Evolutionary conservation across 2,888 invertebrate genomes (phyloP).

Genomic region (Sinopyrophorus schimmeli): DNA sequence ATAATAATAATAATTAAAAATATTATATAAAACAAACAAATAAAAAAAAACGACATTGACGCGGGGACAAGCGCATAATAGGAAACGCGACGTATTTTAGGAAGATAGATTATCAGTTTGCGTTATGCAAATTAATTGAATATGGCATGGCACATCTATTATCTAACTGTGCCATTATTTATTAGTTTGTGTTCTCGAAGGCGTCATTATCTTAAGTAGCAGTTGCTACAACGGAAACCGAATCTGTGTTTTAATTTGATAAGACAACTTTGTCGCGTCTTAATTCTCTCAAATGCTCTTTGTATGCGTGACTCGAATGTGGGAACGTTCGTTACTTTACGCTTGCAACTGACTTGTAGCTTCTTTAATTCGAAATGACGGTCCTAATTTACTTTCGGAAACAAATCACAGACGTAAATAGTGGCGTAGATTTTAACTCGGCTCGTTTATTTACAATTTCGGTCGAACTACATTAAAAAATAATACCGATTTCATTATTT

Average conservation of each 20-base stretch:
- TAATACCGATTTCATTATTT: too few species aligned
- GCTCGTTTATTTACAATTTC: too few species aligned
- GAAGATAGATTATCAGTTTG: too few species aligned
- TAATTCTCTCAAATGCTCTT: slow-evolving; percentile 33
- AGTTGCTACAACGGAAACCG: slow-evolving; percentile 32
- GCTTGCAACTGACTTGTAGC: slow-evolving; percentile 17
- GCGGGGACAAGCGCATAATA: too few species aligned
- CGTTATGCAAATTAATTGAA: slow-evolving; percentile 15
- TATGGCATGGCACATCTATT: slow-evolving; percentile 3
- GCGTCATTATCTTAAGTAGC: slow-evolving; percentile 37
- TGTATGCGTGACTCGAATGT: slow-evolving; percentile 31
- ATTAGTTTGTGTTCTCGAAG: slow-evolving; percentile 29
- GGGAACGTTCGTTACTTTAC: slow-evolving; percentile 28
- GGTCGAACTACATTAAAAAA: too few species aligned
- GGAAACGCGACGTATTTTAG: too few species aligned
- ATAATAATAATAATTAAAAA: too few species aligned
- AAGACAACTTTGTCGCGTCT: slow-evolving; percentile 36
- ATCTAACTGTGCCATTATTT: slow-evolving; percentile 13
- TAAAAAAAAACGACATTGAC: too few species aligned
- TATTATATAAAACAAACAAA: too few species aligned
- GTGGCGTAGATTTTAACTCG: not conserved
- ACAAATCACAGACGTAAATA: too few species aligned
- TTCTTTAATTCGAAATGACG: slow-evolving; percentile 11
- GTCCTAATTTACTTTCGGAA: not conserved
- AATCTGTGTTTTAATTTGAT: slow-evolving; percentile 37